These are phyloP conservation scores for Psilopogon haemacephalus DNA, from an alignment of 2,113 vertebrate species.

Conservation along the genomic window DNA sequence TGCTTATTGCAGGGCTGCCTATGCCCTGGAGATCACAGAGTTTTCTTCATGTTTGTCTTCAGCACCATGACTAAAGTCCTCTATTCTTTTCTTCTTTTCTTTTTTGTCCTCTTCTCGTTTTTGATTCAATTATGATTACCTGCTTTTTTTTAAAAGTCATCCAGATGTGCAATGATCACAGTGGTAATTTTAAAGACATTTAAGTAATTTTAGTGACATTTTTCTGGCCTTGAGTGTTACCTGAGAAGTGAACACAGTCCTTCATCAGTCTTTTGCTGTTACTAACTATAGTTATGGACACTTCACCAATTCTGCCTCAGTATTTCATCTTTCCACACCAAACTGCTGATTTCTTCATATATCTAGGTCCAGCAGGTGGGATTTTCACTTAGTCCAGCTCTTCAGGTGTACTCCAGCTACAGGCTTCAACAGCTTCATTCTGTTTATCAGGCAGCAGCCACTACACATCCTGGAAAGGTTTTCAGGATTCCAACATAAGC, in stretches of 20 bases:
- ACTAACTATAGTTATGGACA: neutral
- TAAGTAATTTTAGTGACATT: neutral
- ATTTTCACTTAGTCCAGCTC: neutral
- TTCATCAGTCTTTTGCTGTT: neutral
- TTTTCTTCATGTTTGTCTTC: no score
- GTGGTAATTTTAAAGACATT: neutral
- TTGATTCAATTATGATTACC: neutral
- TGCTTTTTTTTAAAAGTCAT: neutral
- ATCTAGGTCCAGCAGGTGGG: neutral
- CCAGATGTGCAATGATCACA: neutral
- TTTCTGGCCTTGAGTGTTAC: neutral
- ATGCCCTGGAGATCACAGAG: no score
- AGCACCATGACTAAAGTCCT: no score
- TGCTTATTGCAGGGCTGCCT: no score
- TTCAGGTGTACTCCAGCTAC: neutral
- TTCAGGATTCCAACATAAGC: neutral
- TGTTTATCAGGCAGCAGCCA: neutral
- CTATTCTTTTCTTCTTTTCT: neutral
- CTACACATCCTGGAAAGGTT: neutral
- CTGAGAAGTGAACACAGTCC: neutral
- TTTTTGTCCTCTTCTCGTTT: neutral
- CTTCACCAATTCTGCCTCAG: neutral
- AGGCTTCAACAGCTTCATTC: neutral
- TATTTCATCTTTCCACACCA: neutral
- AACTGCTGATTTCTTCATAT: neutral